Evolutionary conservation across 2,888 invertebrate species (phyloP).

Genomic region (Ophioninae sp.): DNA sequence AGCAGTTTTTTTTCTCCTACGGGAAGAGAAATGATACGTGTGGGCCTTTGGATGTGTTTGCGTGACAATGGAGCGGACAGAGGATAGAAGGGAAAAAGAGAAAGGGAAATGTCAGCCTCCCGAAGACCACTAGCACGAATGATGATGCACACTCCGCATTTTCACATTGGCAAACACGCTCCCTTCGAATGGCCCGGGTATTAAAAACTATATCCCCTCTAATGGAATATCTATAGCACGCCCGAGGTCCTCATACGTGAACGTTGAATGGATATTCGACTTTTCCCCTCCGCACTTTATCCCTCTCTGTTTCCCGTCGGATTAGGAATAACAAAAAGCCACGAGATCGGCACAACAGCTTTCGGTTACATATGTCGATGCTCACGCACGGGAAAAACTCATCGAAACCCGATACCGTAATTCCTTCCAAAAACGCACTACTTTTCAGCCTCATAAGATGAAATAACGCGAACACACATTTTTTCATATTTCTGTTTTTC

Average conservation of each 20-base stretch:
- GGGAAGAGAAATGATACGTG: no score
- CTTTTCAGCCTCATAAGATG: no score
- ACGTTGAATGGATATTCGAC: constrained; percentile 53
- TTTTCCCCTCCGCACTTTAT: neutral
- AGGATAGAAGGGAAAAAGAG: no score
- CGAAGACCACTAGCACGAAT: constrained; percentile 46
- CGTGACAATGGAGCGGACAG: no score
- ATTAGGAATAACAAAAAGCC: constrained; percentile 26
- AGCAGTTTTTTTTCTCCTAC: neutral
- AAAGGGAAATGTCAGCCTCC: constrained; percentile 38
- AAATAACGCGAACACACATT: no score
- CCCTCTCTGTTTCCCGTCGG: neutral
- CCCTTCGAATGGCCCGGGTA: constrained; percentile 76
- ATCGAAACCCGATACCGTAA: no score
- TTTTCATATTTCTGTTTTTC: no score
- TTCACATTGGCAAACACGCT: constrained; percentile 79
- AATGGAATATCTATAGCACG: constrained; percentile 72
- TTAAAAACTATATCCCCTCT: constrained; percentile 79
- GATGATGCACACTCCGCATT: constrained; percentile 76
- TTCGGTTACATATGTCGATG: neutral
- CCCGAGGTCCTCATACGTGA: constrained; percentile 9
- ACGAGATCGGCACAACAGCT: neutral
- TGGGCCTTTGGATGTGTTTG: no score
- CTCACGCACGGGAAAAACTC: neutral
- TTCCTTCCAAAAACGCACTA: no score